phyloP scores from a whole-genome alignment of 2,797 vertebrate genomes.

The Salmo trutta region DNA sequence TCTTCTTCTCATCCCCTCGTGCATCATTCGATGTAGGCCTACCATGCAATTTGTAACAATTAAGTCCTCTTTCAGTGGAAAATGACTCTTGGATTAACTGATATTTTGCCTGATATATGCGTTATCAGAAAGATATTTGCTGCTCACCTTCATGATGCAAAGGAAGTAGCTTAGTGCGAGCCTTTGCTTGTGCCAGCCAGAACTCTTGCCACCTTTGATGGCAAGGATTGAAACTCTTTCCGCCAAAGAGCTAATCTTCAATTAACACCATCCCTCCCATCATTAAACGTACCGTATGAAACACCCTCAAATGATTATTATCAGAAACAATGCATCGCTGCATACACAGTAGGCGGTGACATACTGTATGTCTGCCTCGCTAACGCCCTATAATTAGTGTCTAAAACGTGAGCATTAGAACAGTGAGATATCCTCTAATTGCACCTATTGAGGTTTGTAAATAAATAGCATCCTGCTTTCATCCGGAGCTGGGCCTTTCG shows the following conservation, averaged over 20 bases:
- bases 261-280: not conserved
- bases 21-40: too few species aligned
- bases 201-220: too few species aligned
- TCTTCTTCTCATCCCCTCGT: too few species aligned
- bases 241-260: not conserved
- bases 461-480: conserved; percentile 72
- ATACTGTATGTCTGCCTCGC: conserved; percentile 8
- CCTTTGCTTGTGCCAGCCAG: too few species aligned
- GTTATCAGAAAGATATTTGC: too few species aligned
- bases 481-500: conserved; percentile 66
- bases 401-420: conserved; percentile 21
- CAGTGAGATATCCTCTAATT: conserved; percentile 35
- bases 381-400: conserved; percentile 29
- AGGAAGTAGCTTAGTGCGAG: too few species aligned
- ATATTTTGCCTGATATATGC: too few species aligned
- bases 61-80: too few species aligned
- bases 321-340: not conserved
- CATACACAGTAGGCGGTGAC: conserved; percentile 6
- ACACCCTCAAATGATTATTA: not conserved
- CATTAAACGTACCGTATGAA: not conserved
- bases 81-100: too few species aligned
- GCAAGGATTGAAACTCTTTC: not conserved
- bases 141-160: too few species aligned
- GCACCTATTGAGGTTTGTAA: conserved; percentile 43
- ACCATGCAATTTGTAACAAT: too few species aligned